Evolutionary conservation across 2,113 vertebrate species (phyloP), one percentile per base, ranked within the genome.

Genomic region (Manacus vitellinus): DNA sequence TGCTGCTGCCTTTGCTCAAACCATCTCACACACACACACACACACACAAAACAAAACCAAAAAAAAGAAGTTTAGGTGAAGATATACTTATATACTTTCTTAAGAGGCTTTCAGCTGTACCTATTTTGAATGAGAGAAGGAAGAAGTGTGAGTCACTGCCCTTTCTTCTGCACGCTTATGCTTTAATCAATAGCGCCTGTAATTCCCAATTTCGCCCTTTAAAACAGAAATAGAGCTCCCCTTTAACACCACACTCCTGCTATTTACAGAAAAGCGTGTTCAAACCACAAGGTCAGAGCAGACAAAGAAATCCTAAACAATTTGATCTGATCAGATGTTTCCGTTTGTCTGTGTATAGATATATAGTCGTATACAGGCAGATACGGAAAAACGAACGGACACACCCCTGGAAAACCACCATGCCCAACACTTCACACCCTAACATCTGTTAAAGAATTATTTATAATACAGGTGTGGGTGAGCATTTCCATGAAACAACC

Each of bases 341-440:
- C 46, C 25, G 1, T 49, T 70, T 22, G 20, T 21, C 21, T 30
- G 24, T 9, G 37, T 37, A 25, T 24, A 67, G 27, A 82, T 24
- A 35, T 0, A 47, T 3, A 31, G 5, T 4, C 9, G 4, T 21
- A 46, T 12, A 39, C 39, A 33, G 9, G 41, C 8, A 55, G 31
- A 71, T 21, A 39, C 0, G 35, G 72, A 33, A 80, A 84, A 88
- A 85, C 3, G 66, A 71, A 12, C 14, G 58, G 96, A 92, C 96
- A 97, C 97, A 67, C 96, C 96, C 96, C 88, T 92, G 81, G 47
- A 84, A 94, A 92, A 51, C 67, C 89, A 87, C 82, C 92, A 41
- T 87, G 83, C 79, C 87, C 89, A 44, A 25, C 52, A 30, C 22
- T 73, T 85, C 90, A 63, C 68, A 54, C 43, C 70, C 92, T 35